Conservation (phyloP, 2,113 vertebrate genomes). For the Tachysurus fulvidraco region DNA sequence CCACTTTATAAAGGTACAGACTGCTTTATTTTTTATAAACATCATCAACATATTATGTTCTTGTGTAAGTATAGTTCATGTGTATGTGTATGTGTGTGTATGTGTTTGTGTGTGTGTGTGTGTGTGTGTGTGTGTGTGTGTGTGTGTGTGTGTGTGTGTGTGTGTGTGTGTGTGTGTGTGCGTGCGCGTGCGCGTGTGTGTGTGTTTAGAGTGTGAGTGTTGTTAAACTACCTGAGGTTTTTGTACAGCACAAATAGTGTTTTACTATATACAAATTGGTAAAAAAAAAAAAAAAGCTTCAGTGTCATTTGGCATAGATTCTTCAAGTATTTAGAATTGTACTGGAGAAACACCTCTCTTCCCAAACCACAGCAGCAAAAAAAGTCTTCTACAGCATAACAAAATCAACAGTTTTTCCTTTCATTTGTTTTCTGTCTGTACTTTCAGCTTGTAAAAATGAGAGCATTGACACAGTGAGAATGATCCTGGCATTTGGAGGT, state of each 20-base stretch:
- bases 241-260: neutral
- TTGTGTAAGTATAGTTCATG: neutral
- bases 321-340: neutral
- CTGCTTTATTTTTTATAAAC: neutral
- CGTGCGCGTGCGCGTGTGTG: no score
- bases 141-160: neutral
- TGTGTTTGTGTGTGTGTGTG: neutral
- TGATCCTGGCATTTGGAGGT: constrained; percentile 79
- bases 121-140: neutral
- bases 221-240: neutral
- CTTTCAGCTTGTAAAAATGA: constrained; percentile 84
- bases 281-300: neutral
- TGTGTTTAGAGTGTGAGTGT: neutral
- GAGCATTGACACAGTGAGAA: constrained; percentile 76
- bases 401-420: neutral
- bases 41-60: neutral
- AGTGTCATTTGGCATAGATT: neutral
- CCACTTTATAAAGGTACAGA: constrained; percentile 89
- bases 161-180: neutral
- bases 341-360: neutral
- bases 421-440: neutral
- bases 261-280: neutral
- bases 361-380: neutral
- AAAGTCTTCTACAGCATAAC: neutral
- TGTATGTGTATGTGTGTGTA: neutral